Evolutionary conservation across 1,140 invertebrate genomes (phyloP).

Genomic region (Cydia splendana): DNA sequence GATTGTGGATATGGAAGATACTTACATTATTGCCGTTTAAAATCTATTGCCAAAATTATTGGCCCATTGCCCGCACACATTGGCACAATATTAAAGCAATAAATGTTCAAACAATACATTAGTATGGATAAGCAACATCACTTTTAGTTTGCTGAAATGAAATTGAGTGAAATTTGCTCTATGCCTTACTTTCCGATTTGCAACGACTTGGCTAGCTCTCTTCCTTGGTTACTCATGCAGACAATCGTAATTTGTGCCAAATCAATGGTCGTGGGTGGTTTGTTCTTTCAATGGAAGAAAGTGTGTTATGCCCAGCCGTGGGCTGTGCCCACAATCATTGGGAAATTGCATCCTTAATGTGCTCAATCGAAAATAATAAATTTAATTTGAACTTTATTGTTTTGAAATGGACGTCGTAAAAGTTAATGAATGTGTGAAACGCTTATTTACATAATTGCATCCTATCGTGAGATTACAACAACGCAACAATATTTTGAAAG

Average conservation of each 20-base stretch:
- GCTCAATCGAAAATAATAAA: constrained; percentile 13
- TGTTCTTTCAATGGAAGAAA: constrained; percentile 74
- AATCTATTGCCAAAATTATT: too few species aligned
- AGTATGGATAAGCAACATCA: too few species aligned
- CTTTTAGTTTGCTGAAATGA: too few species aligned
- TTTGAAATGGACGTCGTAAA: constrained; percentile 1
- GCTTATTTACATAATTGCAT: background rate
- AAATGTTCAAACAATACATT: too few species aligned
- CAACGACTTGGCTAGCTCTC: constrained; percentile 19
- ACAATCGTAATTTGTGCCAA: constrained; percentile 55
- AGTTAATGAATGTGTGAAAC: background rate
- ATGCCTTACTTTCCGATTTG: background rate
- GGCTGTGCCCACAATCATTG: constrained; percentile 42
- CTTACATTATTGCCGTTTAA: too few species aligned
- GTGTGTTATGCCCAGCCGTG: constrained; percentile 56
- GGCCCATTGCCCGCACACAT: too few species aligned
- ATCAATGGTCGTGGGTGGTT: constrained; percentile 64
- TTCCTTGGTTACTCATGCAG: background rate
- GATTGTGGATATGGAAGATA: too few species aligned
- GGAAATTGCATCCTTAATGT: constrained; percentile 41
- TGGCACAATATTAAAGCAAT: too few species aligned
- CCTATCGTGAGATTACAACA: background rate
- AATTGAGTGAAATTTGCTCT: too few species aligned
- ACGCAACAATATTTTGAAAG: background rate
- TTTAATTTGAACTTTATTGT: constrained; percentile 4